phyloP scores from a whole-genome alignment of 2,797 vertebrate genomes.

The Channa striata region DNA sequence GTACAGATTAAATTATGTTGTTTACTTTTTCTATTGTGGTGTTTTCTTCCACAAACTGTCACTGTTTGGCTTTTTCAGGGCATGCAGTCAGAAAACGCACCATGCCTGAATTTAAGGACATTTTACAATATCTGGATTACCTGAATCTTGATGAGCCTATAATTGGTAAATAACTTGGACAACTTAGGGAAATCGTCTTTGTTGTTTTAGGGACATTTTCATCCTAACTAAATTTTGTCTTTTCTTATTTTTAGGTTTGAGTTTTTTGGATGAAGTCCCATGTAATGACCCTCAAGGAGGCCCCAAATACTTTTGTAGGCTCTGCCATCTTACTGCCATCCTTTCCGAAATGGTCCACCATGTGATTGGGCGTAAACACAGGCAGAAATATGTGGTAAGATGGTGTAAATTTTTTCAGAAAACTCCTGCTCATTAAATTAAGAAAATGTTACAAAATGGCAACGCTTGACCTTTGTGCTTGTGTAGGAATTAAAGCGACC shows the following conservation, averaged over 20 bases:
- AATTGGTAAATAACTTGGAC: constrained; percentile 78
- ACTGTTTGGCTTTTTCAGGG: constrained; percentile 69
- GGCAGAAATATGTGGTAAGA: constrained; percentile 86
- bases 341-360: constrained; percentile 79
- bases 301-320: constrained; percentile 75
- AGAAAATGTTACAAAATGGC: background rate
- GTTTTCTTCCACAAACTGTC: constrained; percentile 35
- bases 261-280: constrained; percentile 70
- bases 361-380: constrained; percentile 85
- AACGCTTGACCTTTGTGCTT: constrained; percentile 14
- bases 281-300: constrained; percentile 48
- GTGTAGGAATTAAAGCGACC: constrained; percentile 79
- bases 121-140: constrained; percentile 83
- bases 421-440: background rate
- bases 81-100: constrained; percentile 27
- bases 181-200: accelerated
- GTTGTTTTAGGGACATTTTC: background rate
- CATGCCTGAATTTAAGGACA: constrained; percentile 77
- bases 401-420: background rate
- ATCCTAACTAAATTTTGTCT: constrained; percentile 1
- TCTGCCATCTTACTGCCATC: constrained; percentile 72
- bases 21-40: constrained; percentile 1
- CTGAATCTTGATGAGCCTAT: constrained; percentile 85
- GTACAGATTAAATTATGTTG: background rate
- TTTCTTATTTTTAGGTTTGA: constrained; percentile 73